These are phyloP conservation scores for Protosalanx chinensis DNA, from an alignment of 2,797 vertebrate species.

Conservation along the genomic window DNA sequence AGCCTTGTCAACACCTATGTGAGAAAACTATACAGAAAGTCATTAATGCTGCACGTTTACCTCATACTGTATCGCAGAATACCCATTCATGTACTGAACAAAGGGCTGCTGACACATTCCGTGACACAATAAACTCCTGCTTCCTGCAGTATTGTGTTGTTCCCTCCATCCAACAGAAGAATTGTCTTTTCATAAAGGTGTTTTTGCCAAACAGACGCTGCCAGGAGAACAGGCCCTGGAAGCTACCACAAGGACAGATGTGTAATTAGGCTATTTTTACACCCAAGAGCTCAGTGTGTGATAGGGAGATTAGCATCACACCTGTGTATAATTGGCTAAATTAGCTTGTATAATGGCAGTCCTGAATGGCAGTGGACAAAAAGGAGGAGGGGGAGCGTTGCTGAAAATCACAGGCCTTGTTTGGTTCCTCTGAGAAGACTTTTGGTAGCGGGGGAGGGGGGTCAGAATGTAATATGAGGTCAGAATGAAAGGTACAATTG, in stretches of 20 bases:
- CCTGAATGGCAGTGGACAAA: constrained; percentile 71
- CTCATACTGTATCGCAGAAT: constrained; percentile 35
- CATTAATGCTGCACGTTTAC: constrained; percentile 23
- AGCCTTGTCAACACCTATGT: neutral
- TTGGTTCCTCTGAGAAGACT: constrained; percentile 60
- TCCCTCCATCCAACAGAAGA: neutral
- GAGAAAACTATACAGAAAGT: constrained; percentile 25
- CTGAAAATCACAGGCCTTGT: constrained; percentile 66
- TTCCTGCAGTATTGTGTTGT: constrained; percentile 2
- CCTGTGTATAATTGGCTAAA: constrained; percentile 83
- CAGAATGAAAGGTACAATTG: constrained; percentile 1
- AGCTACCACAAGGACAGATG: constrained; percentile 63
- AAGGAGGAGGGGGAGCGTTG: constrained; percentile 46
- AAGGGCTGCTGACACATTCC: constrained; percentile 54
- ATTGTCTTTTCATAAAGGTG: constrained; percentile 21
- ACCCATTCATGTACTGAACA: constrained; percentile 49
- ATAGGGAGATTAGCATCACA: constrained; percentile 81
- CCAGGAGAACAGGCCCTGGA: constrained; percentile 9
- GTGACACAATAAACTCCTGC: constrained; percentile 18
- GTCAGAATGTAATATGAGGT: constrained; percentile 51
- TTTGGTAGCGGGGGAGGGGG: constrained; percentile 53
- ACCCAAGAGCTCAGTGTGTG: constrained; percentile 70
- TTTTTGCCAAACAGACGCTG: constrained; percentile 20
- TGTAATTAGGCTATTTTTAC: constrained; percentile 83
- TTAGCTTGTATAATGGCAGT: constrained; percentile 76